Conservation (phyloP, 2,113 vertebrate genomes). For the Trochalopteron elliotii region DNA sequence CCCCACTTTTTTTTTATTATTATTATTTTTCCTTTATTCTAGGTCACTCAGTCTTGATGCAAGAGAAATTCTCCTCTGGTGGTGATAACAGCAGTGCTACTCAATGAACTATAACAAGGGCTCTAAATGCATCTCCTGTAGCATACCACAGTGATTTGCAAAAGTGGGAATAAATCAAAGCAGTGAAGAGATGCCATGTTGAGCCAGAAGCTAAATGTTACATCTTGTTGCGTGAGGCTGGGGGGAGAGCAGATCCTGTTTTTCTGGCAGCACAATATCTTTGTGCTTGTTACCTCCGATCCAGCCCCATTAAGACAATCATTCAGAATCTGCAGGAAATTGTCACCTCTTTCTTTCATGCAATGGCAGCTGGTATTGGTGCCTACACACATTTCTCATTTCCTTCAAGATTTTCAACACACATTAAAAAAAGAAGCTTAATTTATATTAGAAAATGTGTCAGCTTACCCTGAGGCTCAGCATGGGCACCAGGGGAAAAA, state of each 20-base stretch:
- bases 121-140: conserved; percentile 68
- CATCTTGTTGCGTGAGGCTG: conserved; percentile 68
- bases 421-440: conserved; percentile 61
- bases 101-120: conserved; percentile 67
- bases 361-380: conserved; percentile 67
- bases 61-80: conserved; percentile 61
- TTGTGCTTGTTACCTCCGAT: conserved; percentile 63
- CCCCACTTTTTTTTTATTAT: not conserved
- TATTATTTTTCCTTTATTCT: conserved; percentile 67
- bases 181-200: conserved; percentile 64
- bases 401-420: conserved; percentile 71
- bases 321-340: conserved; percentile 67
- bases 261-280: conserved; percentile 67
- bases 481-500: conserved; percentile 56
- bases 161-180: conserved; percentile 78
- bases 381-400: conserved; percentile 69
- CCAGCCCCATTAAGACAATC: conserved; percentile 71
- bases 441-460: conserved; percentile 76
- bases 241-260: conserved; percentile 55
- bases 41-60: conserved; percentile 63
- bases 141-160: conserved; percentile 74
- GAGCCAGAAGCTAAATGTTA: conserved; percentile 80
- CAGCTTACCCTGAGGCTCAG: conserved; percentile 73
- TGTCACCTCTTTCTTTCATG: conserved; percentile 73
- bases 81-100: conserved; percentile 61